phyloP scores from a whole-genome alignment of 1,140 invertebrate genomes.

The Sycophaga agraensis region DNA sequence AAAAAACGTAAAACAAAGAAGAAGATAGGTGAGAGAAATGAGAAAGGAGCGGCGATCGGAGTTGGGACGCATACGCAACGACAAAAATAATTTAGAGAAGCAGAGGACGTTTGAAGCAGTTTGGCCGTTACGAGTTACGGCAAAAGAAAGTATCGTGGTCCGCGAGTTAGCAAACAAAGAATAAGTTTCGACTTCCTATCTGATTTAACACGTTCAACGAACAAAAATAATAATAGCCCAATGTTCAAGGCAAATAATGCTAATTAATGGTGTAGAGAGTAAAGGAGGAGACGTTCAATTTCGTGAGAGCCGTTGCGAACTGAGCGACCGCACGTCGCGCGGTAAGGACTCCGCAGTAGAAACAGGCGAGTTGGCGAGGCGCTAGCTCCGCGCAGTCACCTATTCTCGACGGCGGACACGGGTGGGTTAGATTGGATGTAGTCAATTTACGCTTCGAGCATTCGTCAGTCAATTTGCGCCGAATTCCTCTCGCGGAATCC shows the following conservation, averaged over 20 bases:
- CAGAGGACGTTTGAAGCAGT: too few relatives aligned
- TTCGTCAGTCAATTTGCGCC: constrained; percentile 23
- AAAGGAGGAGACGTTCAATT: background rate
- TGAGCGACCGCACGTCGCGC: too few relatives aligned
- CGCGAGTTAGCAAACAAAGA: constrained; percentile 20
- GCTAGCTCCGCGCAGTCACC: too few relatives aligned
- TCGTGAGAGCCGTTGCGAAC: too few relatives aligned
- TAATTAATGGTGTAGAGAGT: background rate
- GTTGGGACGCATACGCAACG: constrained; percentile 5
- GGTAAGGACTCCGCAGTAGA: too few relatives aligned
- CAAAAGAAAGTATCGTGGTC: constrained; percentile 32
- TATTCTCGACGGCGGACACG: too few relatives aligned
- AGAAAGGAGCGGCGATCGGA: background rate
- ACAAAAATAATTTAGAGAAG: constrained; percentile 22
- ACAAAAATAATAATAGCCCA: background rate
- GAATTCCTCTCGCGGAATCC: constrained; percentile 1
- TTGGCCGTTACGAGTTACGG: background rate
- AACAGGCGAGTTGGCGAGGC: too few relatives aligned
- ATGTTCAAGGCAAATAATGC: constrained; percentile 16
- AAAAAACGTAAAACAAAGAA: constrained; percentile 15
- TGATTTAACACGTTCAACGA: constrained; percentile 27
- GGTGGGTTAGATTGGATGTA: constrained; percentile 17
- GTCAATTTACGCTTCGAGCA: constrained; percentile 24
- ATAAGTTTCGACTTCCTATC: constrained; percentile 19
- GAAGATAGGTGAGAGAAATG: background rate